Percentiles rank a stretch among this genome's conserved stretches.
Evolutionary conservation across 30 jellyfish, hydroid and myxozoan genomes (phyloP).

Genomic region (Phacellophora camtschatica): DNA sequence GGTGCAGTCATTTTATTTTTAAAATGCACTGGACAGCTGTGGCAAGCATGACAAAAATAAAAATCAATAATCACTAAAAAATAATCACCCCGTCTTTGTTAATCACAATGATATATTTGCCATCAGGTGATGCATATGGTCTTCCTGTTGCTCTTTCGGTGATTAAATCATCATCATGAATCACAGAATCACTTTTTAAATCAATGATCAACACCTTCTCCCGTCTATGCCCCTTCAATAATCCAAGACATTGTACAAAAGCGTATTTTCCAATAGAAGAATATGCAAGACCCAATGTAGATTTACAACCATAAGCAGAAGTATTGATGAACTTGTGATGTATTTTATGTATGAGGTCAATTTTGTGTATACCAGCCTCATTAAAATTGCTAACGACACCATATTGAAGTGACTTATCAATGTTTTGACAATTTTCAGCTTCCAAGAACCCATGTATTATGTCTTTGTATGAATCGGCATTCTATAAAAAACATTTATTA

Average conservation of each 20-base stretch:
- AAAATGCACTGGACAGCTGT: background rate
- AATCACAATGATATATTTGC: conserved; percentile 14
- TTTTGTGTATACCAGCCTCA: conserved; percentile 39
- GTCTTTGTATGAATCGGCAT: conserved; percentile 25
- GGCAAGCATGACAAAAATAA: background rate
- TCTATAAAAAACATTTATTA: too few relatives aligned
- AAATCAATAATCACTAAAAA: too few relatives aligned
- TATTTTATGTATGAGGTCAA: conserved; percentile 3
- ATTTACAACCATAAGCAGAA: background rate
- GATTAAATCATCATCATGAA: background rate
- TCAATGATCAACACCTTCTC: conserved; percentile 11
- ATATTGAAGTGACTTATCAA: background rate
- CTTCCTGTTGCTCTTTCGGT: conserved; percentile 15
- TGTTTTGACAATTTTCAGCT: conserved; percentile 41
- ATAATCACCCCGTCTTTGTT: conserved; percentile 6
- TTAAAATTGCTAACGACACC: conserved; percentile 31
- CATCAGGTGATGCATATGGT: conserved; percentile 42
- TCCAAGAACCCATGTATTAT: conserved; percentile 35
- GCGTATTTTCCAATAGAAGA: conserved; percentile 15
- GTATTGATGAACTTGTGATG: conserved; percentile 8
- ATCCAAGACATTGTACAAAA: conserved; percentile 39
- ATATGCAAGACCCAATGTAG: conserved; percentile 34
- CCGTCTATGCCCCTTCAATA: background rate
- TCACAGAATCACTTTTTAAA: conserved; percentile 3
- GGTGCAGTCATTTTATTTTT: too few relatives aligned